Percentiles rank a stretch among this genome's conserved stretches.
phyloP scores from a whole-genome alignment of 2,797 vertebrate species.

The Crax fasciolata region DNA sequence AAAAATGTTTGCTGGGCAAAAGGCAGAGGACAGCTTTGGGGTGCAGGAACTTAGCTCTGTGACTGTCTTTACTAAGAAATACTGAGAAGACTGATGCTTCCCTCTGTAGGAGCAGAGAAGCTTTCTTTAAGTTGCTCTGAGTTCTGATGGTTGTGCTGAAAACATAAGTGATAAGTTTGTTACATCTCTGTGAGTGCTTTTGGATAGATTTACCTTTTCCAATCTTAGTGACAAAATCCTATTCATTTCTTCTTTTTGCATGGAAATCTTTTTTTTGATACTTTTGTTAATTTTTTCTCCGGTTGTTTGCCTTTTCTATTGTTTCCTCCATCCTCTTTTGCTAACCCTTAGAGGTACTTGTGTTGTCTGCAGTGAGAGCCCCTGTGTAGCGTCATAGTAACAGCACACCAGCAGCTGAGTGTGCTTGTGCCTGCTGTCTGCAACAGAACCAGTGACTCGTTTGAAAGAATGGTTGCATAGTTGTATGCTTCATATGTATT shows the following conservation, averaged over 20 bases:
- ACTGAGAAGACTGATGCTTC: not conserved
- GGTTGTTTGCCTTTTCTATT: not conserved
- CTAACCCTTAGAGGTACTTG: not conserved
- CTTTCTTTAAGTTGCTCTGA: not conserved
- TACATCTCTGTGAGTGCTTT: not conserved
- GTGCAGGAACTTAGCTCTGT: not conserved
- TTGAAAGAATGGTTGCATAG: not conserved
- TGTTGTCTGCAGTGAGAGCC: not conserved
- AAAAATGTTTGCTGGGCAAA: not conserved
- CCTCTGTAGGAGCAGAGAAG: not conserved
- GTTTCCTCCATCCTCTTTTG: not conserved
- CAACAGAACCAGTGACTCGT: not conserved
- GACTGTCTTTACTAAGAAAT: not conserved
- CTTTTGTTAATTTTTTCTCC: not conserved
- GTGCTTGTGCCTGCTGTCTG: not conserved
- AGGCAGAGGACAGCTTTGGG: not conserved
- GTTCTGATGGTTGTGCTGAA: not conserved
- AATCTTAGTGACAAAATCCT: not conserved
- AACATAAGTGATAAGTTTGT: not conserved
- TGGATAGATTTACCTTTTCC: not conserved
- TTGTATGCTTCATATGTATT: not conserved
- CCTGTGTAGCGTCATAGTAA: not conserved
- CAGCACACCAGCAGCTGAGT: not conserved
- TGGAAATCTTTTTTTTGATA: not conserved
- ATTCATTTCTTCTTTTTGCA: not conserved